Evolutionary conservation across 2,113 vertebrate genomes (phyloP).

Genomic region (Chloropsis cyanopogon): DNA sequence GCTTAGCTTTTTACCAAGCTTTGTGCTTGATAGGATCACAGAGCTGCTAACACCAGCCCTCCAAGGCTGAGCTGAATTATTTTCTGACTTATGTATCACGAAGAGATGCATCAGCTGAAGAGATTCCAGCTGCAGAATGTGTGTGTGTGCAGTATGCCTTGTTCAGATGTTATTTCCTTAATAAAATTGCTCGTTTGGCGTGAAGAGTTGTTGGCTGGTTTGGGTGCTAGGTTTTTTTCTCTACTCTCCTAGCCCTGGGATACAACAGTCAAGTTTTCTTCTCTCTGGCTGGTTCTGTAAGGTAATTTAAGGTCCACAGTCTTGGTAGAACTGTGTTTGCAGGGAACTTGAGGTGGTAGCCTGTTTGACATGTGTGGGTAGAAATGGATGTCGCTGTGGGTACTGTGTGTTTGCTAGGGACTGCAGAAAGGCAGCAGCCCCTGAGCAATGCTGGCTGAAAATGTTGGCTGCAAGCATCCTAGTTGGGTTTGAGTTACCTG

Average conservation of each 20-base stretch:
- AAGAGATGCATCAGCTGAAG: not conserved
- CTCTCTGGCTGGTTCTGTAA: not conserved
- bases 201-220: not conserved
- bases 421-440: not conserved
- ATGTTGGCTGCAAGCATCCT: not conserved
- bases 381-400: not conserved
- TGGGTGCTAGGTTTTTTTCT: not conserved
- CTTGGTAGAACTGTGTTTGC: not conserved
- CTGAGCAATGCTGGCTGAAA: not conserved
- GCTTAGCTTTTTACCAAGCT: not conserved
- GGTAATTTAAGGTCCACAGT: not conserved
- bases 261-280: not conserved
- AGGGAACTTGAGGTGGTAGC: not conserved
- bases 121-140: constrained; percentile 11
- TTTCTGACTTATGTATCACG: not conserved
- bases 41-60: not conserved
- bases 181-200: not conserved
- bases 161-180: constrained; percentile 37
- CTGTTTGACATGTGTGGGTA: not conserved
- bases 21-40: not conserved
- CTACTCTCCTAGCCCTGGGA: not conserved
- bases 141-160: not conserved
- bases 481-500: not conserved
- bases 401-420: not conserved
- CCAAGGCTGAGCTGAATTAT: not conserved